phyloP scores from a whole-genome alignment of 2,797 vertebrate species.

The Characodon lateralis region DNA sequence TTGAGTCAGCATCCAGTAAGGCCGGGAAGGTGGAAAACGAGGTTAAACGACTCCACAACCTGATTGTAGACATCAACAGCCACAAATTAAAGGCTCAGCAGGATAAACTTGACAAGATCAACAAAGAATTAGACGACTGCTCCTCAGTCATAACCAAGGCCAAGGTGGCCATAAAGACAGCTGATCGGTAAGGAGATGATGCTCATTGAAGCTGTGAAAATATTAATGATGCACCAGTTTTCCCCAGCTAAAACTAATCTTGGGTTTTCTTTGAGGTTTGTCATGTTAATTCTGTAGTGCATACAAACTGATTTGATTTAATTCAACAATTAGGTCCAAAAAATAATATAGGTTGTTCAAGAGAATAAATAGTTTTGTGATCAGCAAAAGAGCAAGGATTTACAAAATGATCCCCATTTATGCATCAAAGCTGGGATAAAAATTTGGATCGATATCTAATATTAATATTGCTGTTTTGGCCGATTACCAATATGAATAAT shows the following conservation, averaged over 20 bases:
- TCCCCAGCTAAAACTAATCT: background rate
- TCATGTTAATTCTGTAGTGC: background rate
- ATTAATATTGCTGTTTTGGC: background rate
- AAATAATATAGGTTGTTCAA: background rate
- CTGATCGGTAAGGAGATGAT: constrained; percentile 82
- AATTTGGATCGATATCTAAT: background rate
- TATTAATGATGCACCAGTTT: background rate
- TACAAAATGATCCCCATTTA: background rate
- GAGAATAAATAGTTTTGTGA: background rate
- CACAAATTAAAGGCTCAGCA: constrained; percentile 92
- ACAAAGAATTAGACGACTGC: constrained; percentile 88
- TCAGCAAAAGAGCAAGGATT: too few relatives aligned
- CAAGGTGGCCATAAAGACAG: constrained; percentile 91
- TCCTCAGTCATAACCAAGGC: constrained; percentile 91
- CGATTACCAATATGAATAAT: background rate
- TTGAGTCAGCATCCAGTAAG: constrained; percentile 80
- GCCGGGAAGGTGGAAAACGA: constrained; percentile 89
- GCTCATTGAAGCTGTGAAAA: background rate
- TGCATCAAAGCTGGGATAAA: background rate
- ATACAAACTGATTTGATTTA: background rate
- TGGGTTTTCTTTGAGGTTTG: background rate
- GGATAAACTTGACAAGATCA: constrained; percentile 90
- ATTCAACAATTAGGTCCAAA: background rate
- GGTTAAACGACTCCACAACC: constrained; percentile 88
- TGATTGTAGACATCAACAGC: constrained; percentile 93